These are phyloP conservation scores for Griposia aprilina DNA, from an alignment of 2,888 invertebrate genomes.

Conservation along the genomic window DNA sequence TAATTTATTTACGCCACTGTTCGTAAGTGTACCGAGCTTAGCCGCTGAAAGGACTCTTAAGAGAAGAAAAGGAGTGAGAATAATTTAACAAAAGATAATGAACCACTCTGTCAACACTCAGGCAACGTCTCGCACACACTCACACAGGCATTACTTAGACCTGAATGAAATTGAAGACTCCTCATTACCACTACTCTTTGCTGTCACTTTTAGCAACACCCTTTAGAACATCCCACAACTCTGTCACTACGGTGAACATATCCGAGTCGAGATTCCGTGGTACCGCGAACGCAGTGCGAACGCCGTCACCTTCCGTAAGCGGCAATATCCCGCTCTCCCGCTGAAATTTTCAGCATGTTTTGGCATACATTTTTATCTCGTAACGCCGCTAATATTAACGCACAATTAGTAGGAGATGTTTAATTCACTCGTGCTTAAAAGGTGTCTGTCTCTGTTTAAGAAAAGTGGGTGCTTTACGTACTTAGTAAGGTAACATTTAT, in stretches of 20 bases:
- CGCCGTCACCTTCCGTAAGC: conserved; percentile 62
- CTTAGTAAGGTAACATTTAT: conserved; percentile 37
- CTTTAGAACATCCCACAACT: conserved; percentile 30
- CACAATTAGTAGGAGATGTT: conserved; percentile 54
- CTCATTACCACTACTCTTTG: conserved; percentile 62
- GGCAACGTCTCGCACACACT: conserved; percentile 65
- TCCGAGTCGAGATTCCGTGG: conserved; percentile 62
- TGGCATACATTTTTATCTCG: conserved; percentile 70
- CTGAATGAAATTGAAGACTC: conserved; percentile 71
- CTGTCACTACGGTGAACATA: conserved; percentile 47
- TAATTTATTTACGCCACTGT: conserved; percentile 16
- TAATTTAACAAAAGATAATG: conserved; percentile 74
- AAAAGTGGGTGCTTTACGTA: conserved; percentile 25
- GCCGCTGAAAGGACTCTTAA: conserved; percentile 39
- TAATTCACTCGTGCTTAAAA: conserved; percentile 50
- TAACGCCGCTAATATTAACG: conserved; percentile 62
- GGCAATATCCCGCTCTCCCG: conserved; percentile 66
- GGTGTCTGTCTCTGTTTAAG: conserved; percentile 28
- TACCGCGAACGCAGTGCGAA: conserved; percentile 56
- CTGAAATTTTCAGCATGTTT: conserved; percentile 71
- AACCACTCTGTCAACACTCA: conserved; percentile 76
- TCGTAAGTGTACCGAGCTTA: conserved; percentile 24
- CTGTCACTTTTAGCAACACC: conserved; percentile 27
- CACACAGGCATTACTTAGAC: conserved; percentile 67
- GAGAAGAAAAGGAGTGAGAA: conserved; percentile 55